Conservation (phyloP, 2,797 vertebrate species). For the Falco berigora region DNA sequence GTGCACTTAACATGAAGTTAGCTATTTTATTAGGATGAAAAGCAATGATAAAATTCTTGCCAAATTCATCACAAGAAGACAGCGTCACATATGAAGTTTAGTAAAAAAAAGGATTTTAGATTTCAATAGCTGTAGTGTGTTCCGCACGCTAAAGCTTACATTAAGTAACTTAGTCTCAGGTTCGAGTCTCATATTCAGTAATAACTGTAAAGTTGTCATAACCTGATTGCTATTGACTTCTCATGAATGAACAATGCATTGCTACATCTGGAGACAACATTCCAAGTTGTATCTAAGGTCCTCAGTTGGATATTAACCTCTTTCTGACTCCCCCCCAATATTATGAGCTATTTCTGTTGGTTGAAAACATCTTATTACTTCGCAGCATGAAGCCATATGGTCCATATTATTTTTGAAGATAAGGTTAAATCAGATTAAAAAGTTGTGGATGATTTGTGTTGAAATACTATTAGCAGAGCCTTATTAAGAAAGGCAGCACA, state of each 20-base stretch:
- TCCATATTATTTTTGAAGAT: neutral
- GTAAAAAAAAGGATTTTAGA: neutral
- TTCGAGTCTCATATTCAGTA: neutral
- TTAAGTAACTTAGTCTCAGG: neutral
- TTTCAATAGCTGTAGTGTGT: neutral
- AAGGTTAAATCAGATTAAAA: neutral
- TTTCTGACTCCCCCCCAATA: neutral
- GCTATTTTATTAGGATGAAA: neutral
- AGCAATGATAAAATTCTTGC: neutral
- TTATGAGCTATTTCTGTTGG: neutral
- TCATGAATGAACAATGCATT: neutral
- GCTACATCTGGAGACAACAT: neutral
- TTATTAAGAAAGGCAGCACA: neutral
- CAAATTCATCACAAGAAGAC: neutral
- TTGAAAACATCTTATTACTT: neutral
- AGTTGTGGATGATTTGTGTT: neutral
- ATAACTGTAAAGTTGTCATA: neutral
- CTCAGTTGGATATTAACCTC: neutral
- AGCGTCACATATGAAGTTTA: neutral
- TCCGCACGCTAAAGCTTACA: neutral
- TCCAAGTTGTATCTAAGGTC: neutral
- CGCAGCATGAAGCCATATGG: neutral
- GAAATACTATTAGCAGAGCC: neutral
- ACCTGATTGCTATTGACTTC: neutral
- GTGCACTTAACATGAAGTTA: neutral